Percentiles rank a stretch among this genome's conserved stretches.
These are phyloP conservation scores for Octodon degus DNA, from an alignment of 2,113 vertebrate species.

Conservation along the genomic window DNA sequence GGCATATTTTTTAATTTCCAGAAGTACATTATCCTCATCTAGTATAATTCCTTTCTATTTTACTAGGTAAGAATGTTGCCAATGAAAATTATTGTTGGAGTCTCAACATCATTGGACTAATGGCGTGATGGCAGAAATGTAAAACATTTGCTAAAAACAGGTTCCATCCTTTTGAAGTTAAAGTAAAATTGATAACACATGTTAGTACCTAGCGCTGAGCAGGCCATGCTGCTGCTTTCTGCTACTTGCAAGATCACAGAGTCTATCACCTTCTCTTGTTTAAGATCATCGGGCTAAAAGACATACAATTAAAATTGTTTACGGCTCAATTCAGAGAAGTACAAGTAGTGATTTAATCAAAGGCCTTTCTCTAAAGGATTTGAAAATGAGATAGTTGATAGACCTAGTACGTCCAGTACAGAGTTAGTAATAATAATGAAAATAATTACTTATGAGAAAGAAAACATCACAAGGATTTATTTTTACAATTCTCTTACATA, in stretches of 20 bases:
- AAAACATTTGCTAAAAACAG: constrained; percentile 73
- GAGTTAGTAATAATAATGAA: constrained; percentile 56
- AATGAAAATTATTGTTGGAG: constrained; percentile 40
- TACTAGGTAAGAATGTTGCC: constrained; percentile 50
- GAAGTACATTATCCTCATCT: background rate
- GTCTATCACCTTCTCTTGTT: constrained; percentile 68
- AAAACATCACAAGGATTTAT: background rate
- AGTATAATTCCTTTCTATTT: constrained; percentile 17
- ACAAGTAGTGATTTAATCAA: constrained; percentile 66
- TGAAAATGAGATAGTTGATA: constrained; percentile 54
- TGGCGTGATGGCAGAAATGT: constrained; percentile 79
- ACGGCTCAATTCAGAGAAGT: constrained; percentile 67
- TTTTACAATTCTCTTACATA: constrained; percentile 52
- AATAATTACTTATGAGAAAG: constrained; percentile 28
- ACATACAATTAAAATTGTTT: constrained; percentile 52
- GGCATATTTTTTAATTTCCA: background rate
- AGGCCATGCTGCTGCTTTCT: constrained; percentile 46
- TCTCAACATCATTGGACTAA: constrained; percentile 71
- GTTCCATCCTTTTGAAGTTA: constrained; percentile 77
- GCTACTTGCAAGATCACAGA: constrained; percentile 78
- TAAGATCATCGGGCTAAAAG: constrained; percentile 63
- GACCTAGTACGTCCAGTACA: background rate
- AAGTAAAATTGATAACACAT: constrained; percentile 79
- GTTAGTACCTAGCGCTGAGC: constrained; percentile 60
- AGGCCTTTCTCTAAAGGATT: constrained; percentile 51